A percentile compares a stretch with the other conserved stretches of the same genome.
phyloP scores from a whole-genome alignment of 2,113 vertebrate species.

The Campylorhamphus procurvoides region DNA sequence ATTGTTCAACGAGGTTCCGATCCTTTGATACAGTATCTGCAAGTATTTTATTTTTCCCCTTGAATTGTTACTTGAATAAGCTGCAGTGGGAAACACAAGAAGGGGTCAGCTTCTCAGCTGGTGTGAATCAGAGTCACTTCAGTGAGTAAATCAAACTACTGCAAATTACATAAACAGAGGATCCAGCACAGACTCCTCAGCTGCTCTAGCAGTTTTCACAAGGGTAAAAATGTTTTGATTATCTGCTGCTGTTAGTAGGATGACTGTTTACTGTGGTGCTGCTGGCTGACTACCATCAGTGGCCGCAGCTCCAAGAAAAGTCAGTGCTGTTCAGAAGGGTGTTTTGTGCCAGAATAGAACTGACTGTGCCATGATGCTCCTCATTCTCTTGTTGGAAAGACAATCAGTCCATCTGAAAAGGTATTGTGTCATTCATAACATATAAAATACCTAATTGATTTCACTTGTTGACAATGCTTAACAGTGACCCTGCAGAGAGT shows the following conservation, averaged over 20 bases:
- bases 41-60: neutral
- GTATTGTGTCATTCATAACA: neutral
- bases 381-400: neutral
- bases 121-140: neutral
- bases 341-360: neutral
- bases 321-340: neutral
- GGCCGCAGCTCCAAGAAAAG: neutral
- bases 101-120: neutral
- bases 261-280: neutral
- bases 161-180: neutral
- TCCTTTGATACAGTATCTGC: neutral
- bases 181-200: neutral
- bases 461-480: neutral
- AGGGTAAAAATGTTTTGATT: neutral
- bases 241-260: neutral
- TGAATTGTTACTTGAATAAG: constrained; percentile 10
- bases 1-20: neutral
- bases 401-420: neutral
- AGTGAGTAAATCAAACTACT: neutral
- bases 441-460: neutral
- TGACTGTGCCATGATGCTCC: neutral
- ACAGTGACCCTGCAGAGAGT: neutral
- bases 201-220: neutral
- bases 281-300: neutral
- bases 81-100: neutral